Evolutionary conservation across 64 coral and sea anemone genomes (phyloP).

Genomic region (Montipora foliosa): DNA sequence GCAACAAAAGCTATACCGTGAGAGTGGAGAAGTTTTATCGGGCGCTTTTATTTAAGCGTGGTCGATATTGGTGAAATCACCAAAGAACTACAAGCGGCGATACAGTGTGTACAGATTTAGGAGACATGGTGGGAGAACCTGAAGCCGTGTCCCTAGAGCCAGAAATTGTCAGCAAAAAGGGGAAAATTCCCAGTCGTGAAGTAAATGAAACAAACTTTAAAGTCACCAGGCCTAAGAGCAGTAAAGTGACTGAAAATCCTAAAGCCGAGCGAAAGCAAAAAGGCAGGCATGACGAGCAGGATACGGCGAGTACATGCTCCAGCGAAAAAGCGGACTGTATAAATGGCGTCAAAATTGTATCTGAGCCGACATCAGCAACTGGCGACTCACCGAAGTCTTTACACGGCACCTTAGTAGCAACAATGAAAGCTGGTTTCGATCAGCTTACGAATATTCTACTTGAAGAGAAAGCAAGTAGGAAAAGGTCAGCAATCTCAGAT

Average conservation of each 20-base stretch:
- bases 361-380: neutral
- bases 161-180: neutral
- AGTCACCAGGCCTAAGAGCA: neutral
- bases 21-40: neutral
- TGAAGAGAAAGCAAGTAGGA: neutral
- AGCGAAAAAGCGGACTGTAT: neutral
- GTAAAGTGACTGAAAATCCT: too few relatives aligned
- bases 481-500: too few relatives aligned
- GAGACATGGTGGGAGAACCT: neutral
- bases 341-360: neutral
- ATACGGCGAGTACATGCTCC: too few relatives aligned
- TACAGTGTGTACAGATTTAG: neutral
- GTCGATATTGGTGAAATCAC: neutral
- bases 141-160: neutral
- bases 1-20: neutral
- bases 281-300: too few relatives aligned
- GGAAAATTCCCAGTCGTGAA: neutral
- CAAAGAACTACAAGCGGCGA: neutral
- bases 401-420: neutral
- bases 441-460: neutral
- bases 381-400: neutral
- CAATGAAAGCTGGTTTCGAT: constrained; percentile 14
- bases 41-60: neutral
- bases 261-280: too few relatives aligned
- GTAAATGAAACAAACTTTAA: neutral